Evolutionary conservation across 2,888 invertebrate species (phyloP), one percentile per base, ranked within the genome.

Genomic region (Eugnorisma glareosa): DNA sequence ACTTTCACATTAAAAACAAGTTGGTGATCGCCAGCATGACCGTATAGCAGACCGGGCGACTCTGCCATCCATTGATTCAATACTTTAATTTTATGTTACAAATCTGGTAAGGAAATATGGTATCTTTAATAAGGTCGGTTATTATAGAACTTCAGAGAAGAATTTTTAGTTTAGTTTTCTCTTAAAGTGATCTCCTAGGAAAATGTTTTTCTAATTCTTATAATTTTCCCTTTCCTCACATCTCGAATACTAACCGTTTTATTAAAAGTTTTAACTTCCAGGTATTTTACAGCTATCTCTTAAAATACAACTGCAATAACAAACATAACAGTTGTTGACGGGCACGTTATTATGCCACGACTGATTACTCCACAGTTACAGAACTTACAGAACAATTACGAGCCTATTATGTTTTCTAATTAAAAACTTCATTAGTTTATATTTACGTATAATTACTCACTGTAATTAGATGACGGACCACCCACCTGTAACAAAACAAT

Each of bases 401-500:
- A 13, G 45, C 11, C 57, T 74, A 85, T 75, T 82, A 79, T 73
- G 72, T 81, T 75, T 73, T 70, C 66, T 79, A 85, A 88, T 88
- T 87, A 87, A 70, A 88, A 81, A 68, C 71, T 73, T 84, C 67
- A 87, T 81, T 75, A 68, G 67, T 82, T 73, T 80, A 75, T 72
- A 73, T 86, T 86, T 79, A 73, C 61, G 67, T 72, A 43, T 73
- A 79, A 80, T 86, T 43, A 86, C 89, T 84, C 66, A 79, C 83
- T 69, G 72, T 66, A 77, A 79, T 77, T 67, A 77, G 63, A 72
- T 45, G 69, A 77, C 5, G 57, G 84, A 81, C 80, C 89, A 90
- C 90, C 86, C 83, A 91, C 91, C 91, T 91, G 90, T n/a, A 91
- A 91, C 90, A 90, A 90, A 84, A 77, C 78, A 81, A 84, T 84